Percentiles rank a stretch among this genome's conserved stretches.
phyloP scores from a whole-genome alignment of 92 coral and sea anemone species.

The Epizoanthus ramosus region DNA sequence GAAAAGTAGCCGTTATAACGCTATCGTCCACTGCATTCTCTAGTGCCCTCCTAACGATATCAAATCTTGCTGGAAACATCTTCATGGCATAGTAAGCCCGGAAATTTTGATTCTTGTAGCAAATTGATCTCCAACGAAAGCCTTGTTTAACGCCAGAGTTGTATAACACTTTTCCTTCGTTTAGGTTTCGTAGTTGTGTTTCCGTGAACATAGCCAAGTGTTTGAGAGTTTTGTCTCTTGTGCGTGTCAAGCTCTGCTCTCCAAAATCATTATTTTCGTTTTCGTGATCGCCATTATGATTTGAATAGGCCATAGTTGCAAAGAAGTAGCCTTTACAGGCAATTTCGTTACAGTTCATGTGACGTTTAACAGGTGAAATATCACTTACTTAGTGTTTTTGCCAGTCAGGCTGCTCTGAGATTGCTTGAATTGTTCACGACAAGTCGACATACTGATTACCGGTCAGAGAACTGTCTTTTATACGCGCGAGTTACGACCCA shows the following conservation, averaged over 20 bases:
- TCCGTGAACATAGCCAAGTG: conserved; percentile 36
- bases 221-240: conserved; percentile 22
- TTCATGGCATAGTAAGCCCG: conserved; percentile 38
- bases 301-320: conserved; percentile 22
- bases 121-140: conserved; percentile 36
- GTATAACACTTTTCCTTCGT: conserved; percentile 35
- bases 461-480: conserved; percentile 1
- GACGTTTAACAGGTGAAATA: neutral
- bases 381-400: neutral
- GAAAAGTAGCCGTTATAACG: conserved; percentile 33
- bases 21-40: conserved; percentile 29
- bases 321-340: conserved; percentile 21
- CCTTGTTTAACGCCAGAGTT: conserved; percentile 34
- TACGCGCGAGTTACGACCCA: neutral
- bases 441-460: conserved; percentile 3
- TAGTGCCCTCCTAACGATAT: conserved; percentile 22
- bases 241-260: conserved; percentile 18
- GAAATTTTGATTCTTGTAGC: conserved; percentile 37
- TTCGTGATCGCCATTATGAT: conserved; percentile 20
- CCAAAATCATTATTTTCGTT: conserved; percentile 32
- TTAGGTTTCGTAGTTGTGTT: conserved; percentile 24
- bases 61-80: conserved; percentile 32
- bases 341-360: conserved; percentile 10
- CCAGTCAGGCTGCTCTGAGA: neutral
- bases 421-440: neutral